Percentiles rank a stretch among this genome's conserved stretches.
These are phyloP conservation scores for Lamellibrachia luymesi DNA, from an alignment of 1,140 invertebrate genomes.

Conservation along the genomic window DNA sequence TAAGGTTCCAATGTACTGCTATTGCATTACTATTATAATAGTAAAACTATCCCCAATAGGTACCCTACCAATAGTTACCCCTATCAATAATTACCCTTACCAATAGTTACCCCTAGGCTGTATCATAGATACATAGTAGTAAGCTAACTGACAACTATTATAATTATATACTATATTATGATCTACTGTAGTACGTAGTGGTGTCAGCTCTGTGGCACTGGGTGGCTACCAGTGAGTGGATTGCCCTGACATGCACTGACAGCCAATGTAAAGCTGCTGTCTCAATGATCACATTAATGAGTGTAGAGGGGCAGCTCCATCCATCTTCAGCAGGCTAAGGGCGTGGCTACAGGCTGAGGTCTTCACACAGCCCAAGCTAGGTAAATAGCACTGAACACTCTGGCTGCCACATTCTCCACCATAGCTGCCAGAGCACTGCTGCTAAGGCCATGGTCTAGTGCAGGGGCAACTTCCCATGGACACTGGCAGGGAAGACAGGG, in stretches of 20 bases:
- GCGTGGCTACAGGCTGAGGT: neutral
- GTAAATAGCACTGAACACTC: neutral
- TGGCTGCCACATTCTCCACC: neutral
- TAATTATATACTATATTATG: neutral
- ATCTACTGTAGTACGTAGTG: neutral
- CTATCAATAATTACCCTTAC: too few relatives aligned
- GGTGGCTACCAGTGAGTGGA: neutral
- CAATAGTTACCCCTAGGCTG: too few relatives aligned
- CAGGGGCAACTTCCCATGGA: neutral
- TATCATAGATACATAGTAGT: too few relatives aligned
- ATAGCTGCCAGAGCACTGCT: neutral
- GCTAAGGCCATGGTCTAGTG: too few relatives aligned
- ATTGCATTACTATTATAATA: too few relatives aligned
- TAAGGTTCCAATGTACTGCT: too few relatives aligned
- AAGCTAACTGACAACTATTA: too few relatives aligned
- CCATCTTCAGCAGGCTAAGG: neutral
- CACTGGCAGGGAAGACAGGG: neutral
- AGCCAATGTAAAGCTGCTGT: neutral
- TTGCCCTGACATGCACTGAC: neutral
- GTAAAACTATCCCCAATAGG: too few relatives aligned
- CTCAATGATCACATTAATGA: neutral
- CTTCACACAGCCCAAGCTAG: neutral
- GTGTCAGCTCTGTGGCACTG: neutral
- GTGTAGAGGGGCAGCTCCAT: neutral
- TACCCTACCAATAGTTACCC: too few relatives aligned